Base-by-base conservation (phyloP, 2,113 vertebrate genomes). In the Glaucidium brasilianum region DNA sequence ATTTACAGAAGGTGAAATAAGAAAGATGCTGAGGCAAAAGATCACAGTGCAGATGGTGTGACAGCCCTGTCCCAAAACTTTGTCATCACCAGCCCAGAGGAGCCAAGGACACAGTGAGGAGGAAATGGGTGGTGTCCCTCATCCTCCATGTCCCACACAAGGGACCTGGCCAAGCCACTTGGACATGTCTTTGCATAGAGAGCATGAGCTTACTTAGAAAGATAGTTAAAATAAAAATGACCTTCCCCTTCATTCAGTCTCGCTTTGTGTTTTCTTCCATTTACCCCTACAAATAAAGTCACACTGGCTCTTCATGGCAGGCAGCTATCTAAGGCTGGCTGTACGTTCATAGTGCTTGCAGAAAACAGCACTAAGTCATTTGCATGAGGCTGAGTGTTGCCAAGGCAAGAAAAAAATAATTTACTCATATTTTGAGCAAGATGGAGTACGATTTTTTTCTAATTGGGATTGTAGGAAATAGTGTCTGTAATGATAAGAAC, bases 341-440 rank as follows among this genome's bases (percentile, higher is more conserved):
- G 1, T 15, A 37, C 32, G 7, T 11, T 30, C 41, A 6, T 1
- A 17, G 73, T 1, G 26, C 88, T 80, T 77, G 72, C 83, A 77
- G 76, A 62, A 74, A 80, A 52, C 63, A 73, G 27, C 79, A 58
- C 86, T 27, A 29, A 78, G 34, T 67, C 30, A 47, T 85, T 45
- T 60, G 30, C 60, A 53, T 22, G 47, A 94, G 73, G 35, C 64
- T 72, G 35, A 87, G 47, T 35, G 4, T 32, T 78, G 73, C 64
- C 80, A 87, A 95, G 67, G 34, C 25, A 67, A 86, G 83, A 71
- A 83, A 93, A 93, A 92, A 94, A 32, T 85, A 37, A 87, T 91
- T 69, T 37, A n/a, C 83, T 95, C 52, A 34, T 43, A 39, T 68
- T 87, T 75, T 81, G 69, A 95, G 66, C 27, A 50, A 59, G 71